Conservation (phyloP, 2,888 invertebrate genomes). For the Platypus cylindrus region DNA sequence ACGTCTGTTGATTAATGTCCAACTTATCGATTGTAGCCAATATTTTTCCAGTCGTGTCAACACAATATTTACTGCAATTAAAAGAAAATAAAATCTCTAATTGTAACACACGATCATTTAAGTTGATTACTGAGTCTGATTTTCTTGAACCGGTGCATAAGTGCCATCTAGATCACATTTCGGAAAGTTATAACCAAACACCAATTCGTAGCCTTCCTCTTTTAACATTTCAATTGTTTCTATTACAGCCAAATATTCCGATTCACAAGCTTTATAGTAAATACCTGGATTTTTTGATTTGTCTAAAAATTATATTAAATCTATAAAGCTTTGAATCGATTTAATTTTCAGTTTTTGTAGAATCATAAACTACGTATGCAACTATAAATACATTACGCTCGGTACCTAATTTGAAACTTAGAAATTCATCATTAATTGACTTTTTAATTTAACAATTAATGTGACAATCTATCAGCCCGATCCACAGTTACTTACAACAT, state of each 20-base stretch:
- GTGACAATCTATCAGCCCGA: too few relatives aligned
- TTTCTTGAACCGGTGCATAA: conserved; percentile 35
- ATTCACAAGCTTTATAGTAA: conserved; percentile 36
- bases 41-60: conserved; percentile 41
- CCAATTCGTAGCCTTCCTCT: conserved; percentile 25
- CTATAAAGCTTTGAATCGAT: too few relatives aligned
- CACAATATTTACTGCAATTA: conserved; percentile 41
- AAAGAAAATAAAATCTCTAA: conserved; percentile 4
- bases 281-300: conserved; percentile 14
- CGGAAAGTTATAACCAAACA: conserved; percentile 29
- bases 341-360: too few relatives aligned
- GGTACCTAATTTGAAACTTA: too few relatives aligned
- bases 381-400: too few relatives aligned
- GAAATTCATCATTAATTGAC: too few relatives aligned
- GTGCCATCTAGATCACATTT: conserved; percentile 41
- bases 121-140: conserved; percentile 27
- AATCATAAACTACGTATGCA: too few relatives aligned
- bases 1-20: conserved; percentile 22
- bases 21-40: conserved; percentile 37
- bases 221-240: conserved; percentile 26
- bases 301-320: conserved; percentile 13
- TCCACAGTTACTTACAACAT: conserved; percentile 16
- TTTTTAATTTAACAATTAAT: too few relatives aligned
- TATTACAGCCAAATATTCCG: conserved; percentile 24
- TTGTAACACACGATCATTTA: background rate